Percentiles rank a stretch among this genome's conserved stretches.
Evolutionary conservation across 2,888 invertebrate species (phyloP).

Genomic region (Dendrolimus houi): DNA sequence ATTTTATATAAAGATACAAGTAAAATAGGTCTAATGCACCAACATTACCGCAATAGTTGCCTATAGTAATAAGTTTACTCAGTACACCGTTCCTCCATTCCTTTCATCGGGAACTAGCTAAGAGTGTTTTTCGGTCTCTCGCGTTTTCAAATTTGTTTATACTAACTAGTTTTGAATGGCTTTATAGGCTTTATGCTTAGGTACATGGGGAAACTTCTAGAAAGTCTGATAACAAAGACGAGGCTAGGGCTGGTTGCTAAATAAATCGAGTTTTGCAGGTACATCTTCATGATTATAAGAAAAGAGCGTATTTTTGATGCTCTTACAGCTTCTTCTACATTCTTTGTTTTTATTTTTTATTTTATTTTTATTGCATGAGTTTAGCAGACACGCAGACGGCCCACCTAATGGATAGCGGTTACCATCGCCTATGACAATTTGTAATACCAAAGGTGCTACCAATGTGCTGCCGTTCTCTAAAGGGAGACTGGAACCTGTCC

Average conservation of each 20-base stretch:
- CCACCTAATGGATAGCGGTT: no score
- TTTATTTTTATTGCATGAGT: no score
- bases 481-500: no score
- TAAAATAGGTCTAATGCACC: slow-evolving; percentile 11
- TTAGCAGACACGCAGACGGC: no score
- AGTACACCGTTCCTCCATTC: slow-evolving; percentile 62
- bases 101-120: slow-evolving; percentile 34
- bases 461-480: no score
- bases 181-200: slow-evolving; percentile 2
- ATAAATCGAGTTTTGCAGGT: background rate
- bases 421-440: no score
- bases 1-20: no score
- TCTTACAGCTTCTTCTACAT: no score
- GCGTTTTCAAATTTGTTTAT: slow-evolving; percentile 31
- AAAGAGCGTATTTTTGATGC: no score
- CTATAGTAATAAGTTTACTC: slow-evolving; percentile 54
- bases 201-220: background rate
- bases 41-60: slow-evolving; percentile 11
- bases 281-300: background rate
- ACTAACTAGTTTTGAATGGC: slow-evolving; percentile 2
- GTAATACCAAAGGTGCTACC: no score
- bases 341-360: no score
- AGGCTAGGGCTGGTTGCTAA: no score
- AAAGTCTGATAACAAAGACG: background rate
- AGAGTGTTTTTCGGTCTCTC: slow-evolving; percentile 43